phyloP scores from a whole-genome alignment of 2,888 invertebrate species.

The Fissipunctia ypsillon region DNA sequence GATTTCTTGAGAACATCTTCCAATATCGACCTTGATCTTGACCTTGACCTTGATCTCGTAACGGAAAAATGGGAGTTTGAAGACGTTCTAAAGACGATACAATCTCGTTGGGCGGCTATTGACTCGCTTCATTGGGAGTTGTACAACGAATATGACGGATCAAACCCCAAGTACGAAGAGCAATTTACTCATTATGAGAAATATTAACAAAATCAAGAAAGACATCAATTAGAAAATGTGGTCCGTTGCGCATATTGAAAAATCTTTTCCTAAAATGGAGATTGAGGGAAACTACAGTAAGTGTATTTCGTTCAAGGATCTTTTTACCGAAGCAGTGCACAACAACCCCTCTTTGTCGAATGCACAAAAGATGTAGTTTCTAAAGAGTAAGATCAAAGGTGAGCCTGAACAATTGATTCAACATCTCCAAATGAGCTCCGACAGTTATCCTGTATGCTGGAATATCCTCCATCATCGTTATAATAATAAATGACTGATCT shows the following conservation, averaged over 20 bases:
- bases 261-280: conserved; percentile 23
- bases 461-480: conserved; percentile 31
- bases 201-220: conserved; percentile 13
- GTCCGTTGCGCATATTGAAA: conserved; percentile 22
- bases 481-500: conserved; percentile 22
- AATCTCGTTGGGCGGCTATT: too few relatives aligned
- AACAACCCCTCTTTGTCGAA: too few relatives aligned
- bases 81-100: conserved; percentile 20
- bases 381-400: too few relatives aligned
- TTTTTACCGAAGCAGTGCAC: too few relatives aligned
- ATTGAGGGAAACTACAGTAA: too few relatives aligned
- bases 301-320: too few relatives aligned
- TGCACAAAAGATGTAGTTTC: too few relatives aligned
- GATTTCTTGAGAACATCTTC: conserved; percentile 18
- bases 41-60: too few relatives aligned
- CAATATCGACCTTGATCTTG: conserved; percentile 24
- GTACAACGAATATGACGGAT: neutral
- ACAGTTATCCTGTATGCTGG: conserved; percentile 7
- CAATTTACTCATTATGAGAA: conserved; percentile 24
- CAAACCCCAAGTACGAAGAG: conserved; percentile 14
- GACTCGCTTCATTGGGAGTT: conserved; percentile 1
- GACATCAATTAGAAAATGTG: conserved; percentile 27
- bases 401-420: conserved; percentile 2
- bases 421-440: conserved; percentile 7
- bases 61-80: conserved; percentile 32